phyloP scores from a whole-genome alignment of 2,888 invertebrate genomes.

The Trachelus iudaicus region DNA sequence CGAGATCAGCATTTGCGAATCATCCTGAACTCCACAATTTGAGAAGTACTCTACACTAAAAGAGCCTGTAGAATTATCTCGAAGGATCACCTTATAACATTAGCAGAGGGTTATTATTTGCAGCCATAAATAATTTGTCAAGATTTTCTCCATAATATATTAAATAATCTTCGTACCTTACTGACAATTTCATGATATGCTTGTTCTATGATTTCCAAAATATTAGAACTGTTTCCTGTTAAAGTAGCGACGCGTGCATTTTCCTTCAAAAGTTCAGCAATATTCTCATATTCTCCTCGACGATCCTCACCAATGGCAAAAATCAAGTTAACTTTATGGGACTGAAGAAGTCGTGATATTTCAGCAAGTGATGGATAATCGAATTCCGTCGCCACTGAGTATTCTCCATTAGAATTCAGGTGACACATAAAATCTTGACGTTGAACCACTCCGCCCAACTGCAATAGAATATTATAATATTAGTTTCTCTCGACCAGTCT shows the following conservation, averaged over 20 bases:
- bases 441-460: constrained; percentile 73
- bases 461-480: too few relatives aligned
- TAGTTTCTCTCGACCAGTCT: too few relatives aligned
- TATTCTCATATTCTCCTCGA: constrained; percentile 74
- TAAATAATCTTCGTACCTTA: constrained; percentile 41
- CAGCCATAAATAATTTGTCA: too few relatives aligned
- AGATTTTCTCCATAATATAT: too few relatives aligned
- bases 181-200: constrained; percentile 82
- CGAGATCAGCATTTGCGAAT: constrained; percentile 66
- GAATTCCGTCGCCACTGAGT: constrained; percentile 72
- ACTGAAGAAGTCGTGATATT: constrained; percentile 74
- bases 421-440: constrained; percentile 80
- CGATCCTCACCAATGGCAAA: constrained; percentile 85
- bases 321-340: constrained; percentile 84
- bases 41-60: constrained; percentile 78
- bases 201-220: constrained; percentile 82
- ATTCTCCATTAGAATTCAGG: constrained; percentile 74
- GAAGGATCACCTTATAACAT: constrained; percentile 68
- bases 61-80: constrained; percentile 72
- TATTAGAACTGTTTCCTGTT: constrained; percentile 86
- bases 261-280: constrained; percentile 76
- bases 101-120: too few relatives aligned
- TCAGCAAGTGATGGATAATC: constrained; percentile 91
- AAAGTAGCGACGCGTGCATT: constrained; percentile 83
- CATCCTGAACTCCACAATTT: constrained; percentile 73